Base-by-base conservation (phyloP, 2,888 invertebrate species). In the Hemithea aestivaria region DNA sequence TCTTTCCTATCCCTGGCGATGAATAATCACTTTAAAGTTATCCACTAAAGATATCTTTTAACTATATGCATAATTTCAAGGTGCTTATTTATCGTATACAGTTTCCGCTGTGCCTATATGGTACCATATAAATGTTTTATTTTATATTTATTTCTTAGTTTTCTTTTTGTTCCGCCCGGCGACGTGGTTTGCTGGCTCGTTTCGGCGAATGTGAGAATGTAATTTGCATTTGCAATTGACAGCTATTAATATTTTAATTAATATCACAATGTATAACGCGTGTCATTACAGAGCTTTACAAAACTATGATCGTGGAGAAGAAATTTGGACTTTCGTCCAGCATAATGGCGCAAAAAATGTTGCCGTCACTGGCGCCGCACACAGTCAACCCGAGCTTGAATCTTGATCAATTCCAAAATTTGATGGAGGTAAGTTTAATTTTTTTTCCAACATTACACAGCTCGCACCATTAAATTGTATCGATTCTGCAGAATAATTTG, bases 351-450 rank as follows among this genome's bases (percentile, higher is more conserved):
- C 96, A 95, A 7, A 92, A 95, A 68, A 96, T 97, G 62, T 94
- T 98, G 91, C 98, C 98, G 5, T 91, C 95, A 7, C 89, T 98
- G 35, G 92, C 97, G 40, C 98, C 98, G 10, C 96, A 96, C 72
- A 94, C 96, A 1, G 93, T 98, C 40, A 97, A 97, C 80, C 95
- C 97, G 1, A 58, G 64, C 7, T 51, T 85, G 47, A 81, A 72
- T 35, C 57, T 73, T 20, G 77, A 82, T 16, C 84, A 84, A 49
- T 83, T 85, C 50, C 62, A 69, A 28, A 69, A 62, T 37, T 55
- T 84, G 4, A 82, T 87, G 69, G 80, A 87, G 78, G 85, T 84
- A 71, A 45, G 16, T 16, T 16, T 16, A 2, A 4, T 16, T 16
- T n/a, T n/a, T n/a, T n/a, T n/a, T n/a, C n/a, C n/a, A n/a, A n/a